These are phyloP conservation scores for Xanthostigma xanthostigma DNA, from an alignment of 2,888 invertebrate genomes.

Conservation along the genomic window DNA sequence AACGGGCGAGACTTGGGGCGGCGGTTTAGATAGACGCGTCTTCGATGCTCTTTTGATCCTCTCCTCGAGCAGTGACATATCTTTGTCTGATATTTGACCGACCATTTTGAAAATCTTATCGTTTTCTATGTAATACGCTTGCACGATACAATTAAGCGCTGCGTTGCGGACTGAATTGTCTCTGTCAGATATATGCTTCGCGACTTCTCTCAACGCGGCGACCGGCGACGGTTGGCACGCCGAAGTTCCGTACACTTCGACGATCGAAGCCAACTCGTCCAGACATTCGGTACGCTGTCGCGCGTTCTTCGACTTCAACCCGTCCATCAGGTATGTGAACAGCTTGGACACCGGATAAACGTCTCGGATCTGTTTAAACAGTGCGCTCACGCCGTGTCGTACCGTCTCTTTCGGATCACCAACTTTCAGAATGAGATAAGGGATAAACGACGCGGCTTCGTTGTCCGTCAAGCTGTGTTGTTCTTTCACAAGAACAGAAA, in stretches of 20 bases:
- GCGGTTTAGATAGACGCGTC: slow-evolving; percentile 10
- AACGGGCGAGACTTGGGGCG: slow-evolving; percentile 23
- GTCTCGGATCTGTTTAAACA: slow-evolving; percentile 71
- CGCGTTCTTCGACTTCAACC: slow-evolving; percentile 91
- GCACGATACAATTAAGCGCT: slow-evolving; percentile 84
- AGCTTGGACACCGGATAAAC: slow-evolving; percentile 82
- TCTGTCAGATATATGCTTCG: slow-evolving; percentile 87
- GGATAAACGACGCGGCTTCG: slow-evolving; percentile 87
- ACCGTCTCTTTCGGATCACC: slow-evolving; percentile 95
- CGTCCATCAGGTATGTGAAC: slow-evolving; percentile 85
- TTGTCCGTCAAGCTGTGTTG: slow-evolving; percentile 79
- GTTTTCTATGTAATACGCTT: slow-evolving; percentile 79
- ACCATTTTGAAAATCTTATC: slow-evolving; percentile 84
- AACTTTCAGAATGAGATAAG: slow-evolving; percentile 85
- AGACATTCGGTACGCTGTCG: slow-evolving; percentile 92
- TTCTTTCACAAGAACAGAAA: slow-evolving; percentile 61
- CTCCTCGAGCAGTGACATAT: slow-evolving; percentile 85
- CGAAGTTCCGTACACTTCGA: slow-evolving; percentile 70
- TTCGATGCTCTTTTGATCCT: slow-evolving; percentile 84
- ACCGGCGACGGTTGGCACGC: slow-evolving; percentile 71
- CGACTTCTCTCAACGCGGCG: slow-evolving; percentile 75
- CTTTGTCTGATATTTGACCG: slow-evolving; percentile 90
- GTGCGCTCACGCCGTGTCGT: slow-evolving; percentile 70
- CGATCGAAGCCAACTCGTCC: slow-evolving; percentile 75
- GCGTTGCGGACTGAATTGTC: slow-evolving; percentile 94